Percentiles rank a stretch among this genome's conserved stretches.
These are phyloP conservation scores for Lanistes nyassanus DNA, from an alignment of 1,140 invertebrate genomes.

Conservation along the genomic window DNA sequence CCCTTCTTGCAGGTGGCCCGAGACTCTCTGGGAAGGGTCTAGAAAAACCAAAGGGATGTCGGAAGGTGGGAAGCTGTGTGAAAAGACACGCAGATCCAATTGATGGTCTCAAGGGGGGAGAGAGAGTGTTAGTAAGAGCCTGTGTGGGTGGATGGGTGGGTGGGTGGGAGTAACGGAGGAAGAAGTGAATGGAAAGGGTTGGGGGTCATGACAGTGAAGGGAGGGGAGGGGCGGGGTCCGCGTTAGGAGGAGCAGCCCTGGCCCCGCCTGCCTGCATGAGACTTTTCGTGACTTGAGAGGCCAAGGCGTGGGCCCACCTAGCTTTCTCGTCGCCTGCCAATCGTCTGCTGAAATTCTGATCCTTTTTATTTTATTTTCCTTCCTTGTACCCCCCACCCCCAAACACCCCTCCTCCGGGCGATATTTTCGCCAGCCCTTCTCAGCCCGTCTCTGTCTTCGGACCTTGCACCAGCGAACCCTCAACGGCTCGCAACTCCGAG, in stretches of 20 bases:
- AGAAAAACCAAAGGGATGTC: no score
- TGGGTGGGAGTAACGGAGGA: not conserved
- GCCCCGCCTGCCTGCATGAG: no score
- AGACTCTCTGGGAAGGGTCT: not conserved
- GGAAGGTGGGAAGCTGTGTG: not conserved
- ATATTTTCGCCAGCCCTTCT: no score
- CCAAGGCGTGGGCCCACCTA: no score
- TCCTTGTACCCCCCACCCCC: no score
- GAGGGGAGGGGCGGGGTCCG: not conserved
- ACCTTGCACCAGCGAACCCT: no score
- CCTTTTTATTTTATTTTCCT: no score
- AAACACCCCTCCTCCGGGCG: no score
- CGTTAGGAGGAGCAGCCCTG: not conserved
- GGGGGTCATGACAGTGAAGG: not conserved
- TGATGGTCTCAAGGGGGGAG: not conserved
- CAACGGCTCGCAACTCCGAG: no score
- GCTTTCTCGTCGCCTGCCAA: constrained; percentile 12
- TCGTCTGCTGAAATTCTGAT: not conserved
- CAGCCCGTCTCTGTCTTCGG: no score
- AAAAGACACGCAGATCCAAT: not conserved
- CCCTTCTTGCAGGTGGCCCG: not conserved
- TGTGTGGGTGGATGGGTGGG: constrained; percentile 3
- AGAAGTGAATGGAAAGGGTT: not conserved
- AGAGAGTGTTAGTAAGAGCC: not conserved
- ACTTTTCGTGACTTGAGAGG: no score